Evolutionary conservation across 2,797 vertebrate species (phyloP).

Genomic region (Siniperca scherzeri): DNA sequence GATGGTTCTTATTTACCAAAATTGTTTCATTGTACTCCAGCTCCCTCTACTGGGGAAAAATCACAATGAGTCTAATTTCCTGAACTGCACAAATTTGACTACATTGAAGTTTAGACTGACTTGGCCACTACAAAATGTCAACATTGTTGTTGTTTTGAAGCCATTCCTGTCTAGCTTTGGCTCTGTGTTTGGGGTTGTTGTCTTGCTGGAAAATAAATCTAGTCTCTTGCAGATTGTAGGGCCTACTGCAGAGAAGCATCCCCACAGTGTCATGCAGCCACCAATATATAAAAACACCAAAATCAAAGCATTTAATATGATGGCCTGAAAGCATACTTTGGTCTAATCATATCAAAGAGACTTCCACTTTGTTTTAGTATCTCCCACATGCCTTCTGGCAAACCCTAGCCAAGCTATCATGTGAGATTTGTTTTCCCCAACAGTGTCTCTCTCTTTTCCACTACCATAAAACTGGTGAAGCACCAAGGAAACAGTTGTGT

Average conservation of each 20-base stretch:
- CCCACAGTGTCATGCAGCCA: neutral
- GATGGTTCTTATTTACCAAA: neutral
- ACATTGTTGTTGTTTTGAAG: neutral
- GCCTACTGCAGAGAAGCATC: neutral
- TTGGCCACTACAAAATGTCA: neutral
- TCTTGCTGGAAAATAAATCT: neutral
- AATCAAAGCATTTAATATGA: constrained; percentile 1
- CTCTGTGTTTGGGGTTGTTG: neutral
- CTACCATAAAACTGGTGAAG: constrained; percentile 7
- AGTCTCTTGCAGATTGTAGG: neutral
- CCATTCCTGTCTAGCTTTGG: neutral
- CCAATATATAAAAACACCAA: neutral
- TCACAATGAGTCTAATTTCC: neutral
- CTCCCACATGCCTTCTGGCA: constrained; percentile 26
- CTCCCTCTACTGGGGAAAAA: constrained; percentile 78
- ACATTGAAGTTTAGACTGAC: neutral
- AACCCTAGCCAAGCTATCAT: constrained; percentile 43
- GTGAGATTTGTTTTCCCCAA: constrained; percentile 21
- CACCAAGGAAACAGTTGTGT: neutral
- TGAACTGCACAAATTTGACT: neutral
- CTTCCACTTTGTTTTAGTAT: constrained; percentile 20
- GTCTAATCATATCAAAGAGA: constrained; percentile 23
- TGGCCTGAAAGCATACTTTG: neutral
- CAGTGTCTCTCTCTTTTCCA: constrained; percentile 5
- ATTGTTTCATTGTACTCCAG: constrained; percentile 32